Conservation (phyloP, 2,888 invertebrate genomes). For the Eupithecia abbreviata region DNA sequence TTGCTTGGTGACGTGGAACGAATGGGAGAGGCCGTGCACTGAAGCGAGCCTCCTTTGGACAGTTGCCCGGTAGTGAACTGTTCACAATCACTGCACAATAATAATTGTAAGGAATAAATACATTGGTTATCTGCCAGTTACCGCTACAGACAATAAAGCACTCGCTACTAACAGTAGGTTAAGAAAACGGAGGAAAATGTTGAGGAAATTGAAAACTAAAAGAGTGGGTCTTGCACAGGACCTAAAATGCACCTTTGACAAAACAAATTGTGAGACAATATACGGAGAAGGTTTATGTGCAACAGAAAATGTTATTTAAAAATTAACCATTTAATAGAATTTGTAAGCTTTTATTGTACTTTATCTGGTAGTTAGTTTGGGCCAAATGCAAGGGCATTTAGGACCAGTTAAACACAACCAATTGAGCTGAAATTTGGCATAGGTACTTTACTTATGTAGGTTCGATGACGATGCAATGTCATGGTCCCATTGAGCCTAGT, state of each 20-base stretch:
- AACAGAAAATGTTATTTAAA: not conserved
- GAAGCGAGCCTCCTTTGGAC: conserved; percentile 23
- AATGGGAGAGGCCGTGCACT: conserved; percentile 28
- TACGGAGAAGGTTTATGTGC: too few relatives aligned
- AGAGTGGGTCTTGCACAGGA: not conserved
- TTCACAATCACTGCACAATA: conserved; percentile 16
- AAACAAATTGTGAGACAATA: too few relatives aligned
- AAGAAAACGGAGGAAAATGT: not conserved
- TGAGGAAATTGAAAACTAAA: not conserved
- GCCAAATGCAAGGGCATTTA: too few relatives aligned
- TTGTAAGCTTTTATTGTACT: too few relatives aligned
- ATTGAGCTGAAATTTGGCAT: too few relatives aligned
- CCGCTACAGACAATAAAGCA: conserved; percentile 6
- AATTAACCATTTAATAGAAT: too few relatives aligned
- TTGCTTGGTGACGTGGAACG: conserved; percentile 34
- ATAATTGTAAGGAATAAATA: conserved; percentile 6
- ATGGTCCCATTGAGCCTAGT: too few relatives aligned
- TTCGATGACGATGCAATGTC: too few relatives aligned
- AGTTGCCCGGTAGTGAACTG: conserved; percentile 18
- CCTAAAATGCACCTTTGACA: too few relatives aligned
- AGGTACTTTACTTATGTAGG: too few relatives aligned
- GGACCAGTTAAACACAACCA: too few relatives aligned
- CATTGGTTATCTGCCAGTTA: not conserved
- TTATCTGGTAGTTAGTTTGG: too few relatives aligned
- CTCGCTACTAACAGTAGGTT: not conserved